Evolutionary conservation across 2,797 vertebrate genomes (phyloP).

Genomic region (Urosaurus nigricauda): DNA sequence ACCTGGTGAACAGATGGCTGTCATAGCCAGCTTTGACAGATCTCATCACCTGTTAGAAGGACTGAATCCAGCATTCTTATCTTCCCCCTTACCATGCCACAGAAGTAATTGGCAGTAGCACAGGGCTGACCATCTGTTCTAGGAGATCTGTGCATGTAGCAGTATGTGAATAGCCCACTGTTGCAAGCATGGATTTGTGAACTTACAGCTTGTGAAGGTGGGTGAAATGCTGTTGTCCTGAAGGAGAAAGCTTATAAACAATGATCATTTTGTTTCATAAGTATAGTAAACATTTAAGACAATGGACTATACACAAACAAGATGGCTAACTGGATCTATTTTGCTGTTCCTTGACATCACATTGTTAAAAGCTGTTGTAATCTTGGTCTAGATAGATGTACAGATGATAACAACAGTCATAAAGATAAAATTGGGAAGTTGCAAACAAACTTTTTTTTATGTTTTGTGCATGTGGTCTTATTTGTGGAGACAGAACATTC

Average conservation of each 20-base stretch:
- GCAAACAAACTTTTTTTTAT: neutral
- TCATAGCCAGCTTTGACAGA: neutral
- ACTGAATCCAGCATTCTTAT: conserved; percentile 3
- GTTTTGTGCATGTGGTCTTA: neutral
- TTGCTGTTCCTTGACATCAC: neutral
- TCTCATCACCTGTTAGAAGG: conserved; percentile 14
- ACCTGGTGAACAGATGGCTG: conserved; percentile 22
- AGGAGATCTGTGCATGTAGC: neutral
- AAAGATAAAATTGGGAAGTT: neutral
- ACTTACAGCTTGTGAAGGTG: neutral
- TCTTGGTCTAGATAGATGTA: neutral
- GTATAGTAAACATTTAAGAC: neutral
- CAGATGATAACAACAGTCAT: neutral
- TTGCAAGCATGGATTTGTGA: neutral
- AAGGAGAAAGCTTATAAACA: neutral
- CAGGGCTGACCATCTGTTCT: conserved; percentile 3
- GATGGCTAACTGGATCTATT: neutral
- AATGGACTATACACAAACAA: neutral
- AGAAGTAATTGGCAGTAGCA: neutral
- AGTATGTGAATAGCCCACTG: neutral
- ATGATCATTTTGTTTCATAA: neutral
- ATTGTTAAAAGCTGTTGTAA: neutral
- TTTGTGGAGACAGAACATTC: neutral
- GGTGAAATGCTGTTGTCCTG: neutral
- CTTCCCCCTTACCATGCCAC: neutral